Evolutionary conservation across 1,140 invertebrate species (phyloP).

Genomic region (Pseudomyrmex concolor): DNA sequence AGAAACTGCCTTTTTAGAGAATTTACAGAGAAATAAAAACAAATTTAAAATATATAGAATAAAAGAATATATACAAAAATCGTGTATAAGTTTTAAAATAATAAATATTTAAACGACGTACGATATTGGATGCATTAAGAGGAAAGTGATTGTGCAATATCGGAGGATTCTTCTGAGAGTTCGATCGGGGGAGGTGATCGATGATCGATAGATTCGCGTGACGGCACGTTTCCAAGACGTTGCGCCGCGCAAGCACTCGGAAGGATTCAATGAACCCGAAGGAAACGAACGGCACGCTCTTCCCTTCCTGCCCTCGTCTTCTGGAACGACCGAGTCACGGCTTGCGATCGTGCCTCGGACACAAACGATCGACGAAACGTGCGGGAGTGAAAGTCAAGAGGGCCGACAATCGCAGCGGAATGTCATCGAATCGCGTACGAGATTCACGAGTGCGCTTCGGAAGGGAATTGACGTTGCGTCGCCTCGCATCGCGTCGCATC

Average conservation of each 20-base stretch:
- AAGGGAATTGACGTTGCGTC: slow-evolving; percentile 27
- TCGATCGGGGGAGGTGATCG: slow-evolving; percentile 59
- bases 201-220: slow-evolving; percentile 73
- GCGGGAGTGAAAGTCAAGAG: slow-evolving; percentile 75
- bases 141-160: neutral
- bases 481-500: slow-evolving; percentile 3
- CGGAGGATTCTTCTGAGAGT: slow-evolving; percentile 47
- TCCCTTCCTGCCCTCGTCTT: slow-evolving; percentile 65
- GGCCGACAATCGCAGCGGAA: slow-evolving; percentile 65
- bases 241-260: slow-evolving; percentile 67
- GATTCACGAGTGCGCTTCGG: slow-evolving; percentile 62
- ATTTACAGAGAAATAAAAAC: neutral
- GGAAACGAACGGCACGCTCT: slow-evolving; percentile 68
- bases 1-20: neutral
- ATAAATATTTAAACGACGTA: neutral
- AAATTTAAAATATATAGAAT: neutral
- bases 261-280: slow-evolving; percentile 75
- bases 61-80: neutral
- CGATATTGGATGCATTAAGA: neutral
- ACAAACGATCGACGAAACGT: slow-evolving; percentile 66
- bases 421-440: slow-evolving; percentile 69
- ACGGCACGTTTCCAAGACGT: slow-evolving; percentile 69
- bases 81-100: neutral
- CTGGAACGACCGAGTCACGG: slow-evolving; percentile 76
- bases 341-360: slow-evolving; percentile 69